Evolutionary conservation across 2,113 vertebrate species (phyloP), one percentile per base, ranked within the genome.

Genomic region (Atlantisia rogersi): DNA sequence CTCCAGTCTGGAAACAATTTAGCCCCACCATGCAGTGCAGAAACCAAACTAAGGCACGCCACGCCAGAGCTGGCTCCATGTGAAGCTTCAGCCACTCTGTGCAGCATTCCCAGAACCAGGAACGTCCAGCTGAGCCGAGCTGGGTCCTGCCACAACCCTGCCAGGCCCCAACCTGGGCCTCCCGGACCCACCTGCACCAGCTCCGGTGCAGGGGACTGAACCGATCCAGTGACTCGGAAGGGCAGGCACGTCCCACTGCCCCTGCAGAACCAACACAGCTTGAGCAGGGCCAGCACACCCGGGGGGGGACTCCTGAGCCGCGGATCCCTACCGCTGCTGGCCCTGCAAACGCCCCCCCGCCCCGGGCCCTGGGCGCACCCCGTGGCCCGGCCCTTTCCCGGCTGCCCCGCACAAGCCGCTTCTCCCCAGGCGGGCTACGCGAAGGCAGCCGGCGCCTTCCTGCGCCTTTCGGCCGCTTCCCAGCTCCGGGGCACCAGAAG

Each of bases 351-450:
- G 15, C 44, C 44, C 44, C 44, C 44, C 42, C 42, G 11, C 7
- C 31, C 9, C 19, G 6, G n/a, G 35, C 32, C 52, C 39, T 0
- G 60, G 59, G 20, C 44, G 25, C 11, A 3, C 0, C 37, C 8
- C 55, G 0, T 31, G 28, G 21, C 40, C 6, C 8, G 10, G 3
- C 7, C 24, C 1, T 37, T 1, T 1, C 20, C 70, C 24, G 1
- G 20, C 11, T 11, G 6, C 22, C 55, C 31, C 29, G 12, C 39
- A 12, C 42, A 6, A 11, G 46, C 39, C 44, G 3, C 13, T 22
- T 53, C 60, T 29, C 39, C 1, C 4, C 2, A 10, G 28, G 50
- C 3, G 26, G 29, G 39, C 58, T 10, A 7, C 12, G 31, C 44
- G 13, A 15, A 29, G 13, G 39, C 19, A 31, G 5, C 8, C 39